Base-by-base conservation (phyloP, 2,888 invertebrate species). In the Meloe dianella region DNA sequence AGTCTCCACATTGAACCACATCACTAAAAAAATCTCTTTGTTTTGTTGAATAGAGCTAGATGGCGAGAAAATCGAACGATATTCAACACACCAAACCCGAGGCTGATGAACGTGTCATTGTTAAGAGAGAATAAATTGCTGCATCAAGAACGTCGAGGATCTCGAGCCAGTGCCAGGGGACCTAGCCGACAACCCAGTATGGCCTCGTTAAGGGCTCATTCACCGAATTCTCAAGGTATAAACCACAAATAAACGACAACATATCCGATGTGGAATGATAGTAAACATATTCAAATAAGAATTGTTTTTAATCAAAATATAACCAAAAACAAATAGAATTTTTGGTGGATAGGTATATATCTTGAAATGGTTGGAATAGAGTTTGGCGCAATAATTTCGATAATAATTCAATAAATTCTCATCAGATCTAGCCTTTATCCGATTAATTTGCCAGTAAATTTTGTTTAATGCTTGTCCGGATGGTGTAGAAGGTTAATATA, bases 31-130 rank as follows among this genome's bases (percentile, higher is more conserved):
- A 12, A 7, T 7, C 8, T 17, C 7, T n/a, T 41, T 41, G 41
- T 41, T 41, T 17, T n/a, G 17, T 7, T 24, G 27, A 27, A 27
- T 87, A 96, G 96, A 83, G 96, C 96, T 32, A 89, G 95, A 80
- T 96, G 95, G 93, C 89, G 92, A 76, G 96, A 96, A 79, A 95
- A 94, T 82, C 89, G 96, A 29, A 94, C 95, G 38, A 96, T 96
- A 79, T 96, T 96, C 87, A 96, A 96, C 84, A 96, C 96, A 61
- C 95, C 96, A 30, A 96, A 96, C 84, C 95, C 96, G 67, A 90
- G 96, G 67, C 86, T 96, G 84, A 96, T 96, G 95, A 96, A 96
- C 84, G 95, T 93, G 27, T 94, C 94, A 3, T 84, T 95, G 75
- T 84, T 95, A 77, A 87, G 92, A 78, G 94, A 94, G 78, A 93